Evolutionary conservation across 2,888 invertebrate species (phyloP).

Genomic region (Chelonus formosanus): DNA sequence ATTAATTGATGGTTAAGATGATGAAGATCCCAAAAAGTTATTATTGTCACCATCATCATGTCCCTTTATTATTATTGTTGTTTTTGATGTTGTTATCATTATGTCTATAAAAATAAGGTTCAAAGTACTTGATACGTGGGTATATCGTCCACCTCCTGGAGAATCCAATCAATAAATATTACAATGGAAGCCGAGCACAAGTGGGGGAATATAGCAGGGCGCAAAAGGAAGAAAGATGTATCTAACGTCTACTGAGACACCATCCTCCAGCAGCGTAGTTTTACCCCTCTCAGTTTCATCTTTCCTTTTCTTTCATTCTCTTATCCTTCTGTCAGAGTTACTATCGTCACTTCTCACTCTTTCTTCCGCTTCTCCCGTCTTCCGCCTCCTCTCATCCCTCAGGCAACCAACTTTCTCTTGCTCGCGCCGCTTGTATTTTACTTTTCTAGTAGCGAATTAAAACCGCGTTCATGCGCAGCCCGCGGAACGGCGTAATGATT

Average conservation of each 20-base stretch:
- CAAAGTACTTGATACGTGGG: slow-evolving; percentile 31
- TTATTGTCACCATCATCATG: too few species aligned
- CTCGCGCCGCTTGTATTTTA: slow-evolving; percentile 44
- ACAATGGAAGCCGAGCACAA: slow-evolving; percentile 59
- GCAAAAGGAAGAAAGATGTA: slow-evolving; percentile 40
- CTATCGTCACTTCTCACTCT: slow-evolving; percentile 24
- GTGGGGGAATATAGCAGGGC: slow-evolving; percentile 33
- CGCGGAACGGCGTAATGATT: slow-evolving; percentile 82
- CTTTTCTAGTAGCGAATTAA: slow-evolving; percentile 58
- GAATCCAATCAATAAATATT: slow-evolving; percentile 66
- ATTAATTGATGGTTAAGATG: too few species aligned
- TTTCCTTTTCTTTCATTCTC: slow-evolving; percentile 31
- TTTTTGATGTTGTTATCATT: too few species aligned
- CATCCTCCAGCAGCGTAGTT: slow-evolving; percentile 31
- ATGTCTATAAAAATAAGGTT: background rate
- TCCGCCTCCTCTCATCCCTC: slow-evolving; percentile 1
- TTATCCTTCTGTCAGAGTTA: slow-evolving; percentile 12
- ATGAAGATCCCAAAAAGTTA: too few species aligned
- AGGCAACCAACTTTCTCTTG: slow-evolving; percentile 33
- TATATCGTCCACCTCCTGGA: slow-evolving; percentile 51
- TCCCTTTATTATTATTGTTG: too few species aligned
- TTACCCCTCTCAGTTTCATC: slow-evolving; percentile 26
- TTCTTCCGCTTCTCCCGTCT: slow-evolving; percentile 14
- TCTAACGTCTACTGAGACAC: slow-evolving; percentile 42
- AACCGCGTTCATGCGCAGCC: slow-evolving; percentile 74